Conservation (phyloP, 2,113 vertebrate genomes). For the Hypomesus transpacificus region DNA sequence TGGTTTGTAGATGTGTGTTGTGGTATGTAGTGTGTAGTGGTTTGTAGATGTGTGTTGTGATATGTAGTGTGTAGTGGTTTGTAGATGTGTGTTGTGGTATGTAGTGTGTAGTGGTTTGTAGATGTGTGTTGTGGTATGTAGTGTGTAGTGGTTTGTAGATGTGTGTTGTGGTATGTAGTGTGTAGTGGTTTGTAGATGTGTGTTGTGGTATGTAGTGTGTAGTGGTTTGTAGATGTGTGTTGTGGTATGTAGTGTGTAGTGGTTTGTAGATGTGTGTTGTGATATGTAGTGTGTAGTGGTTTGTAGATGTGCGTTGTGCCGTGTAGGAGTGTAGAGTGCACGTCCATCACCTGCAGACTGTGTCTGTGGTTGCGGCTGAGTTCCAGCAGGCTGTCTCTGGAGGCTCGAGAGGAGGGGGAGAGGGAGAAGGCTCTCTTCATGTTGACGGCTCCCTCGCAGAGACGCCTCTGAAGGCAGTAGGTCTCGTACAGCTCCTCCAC, state of each 20-base stretch:
- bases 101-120: too few relatives aligned
- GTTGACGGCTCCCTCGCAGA: conserved; percentile 86
- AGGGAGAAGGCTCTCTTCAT: conserved; percentile 90
- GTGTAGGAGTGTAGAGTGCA: background rate
- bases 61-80: too few relatives aligned
- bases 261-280: too few relatives aligned
- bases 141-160: too few relatives aligned
- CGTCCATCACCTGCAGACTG: conserved; percentile 81
- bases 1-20: too few relatives aligned
- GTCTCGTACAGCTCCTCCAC: conserved; percentile 94
- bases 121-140: too few relatives aligned
- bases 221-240: background rate
- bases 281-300: too few relatives aligned
- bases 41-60: too few relatives aligned
- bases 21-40: too few relatives aligned
- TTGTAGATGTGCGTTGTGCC: background rate
- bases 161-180: too few relatives aligned
- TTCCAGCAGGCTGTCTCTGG: conserved; percentile 89
- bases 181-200: background rate
- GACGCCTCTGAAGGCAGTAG: conserved; percentile 88
- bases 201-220: background rate
- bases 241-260: too few relatives aligned
- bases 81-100: background rate
- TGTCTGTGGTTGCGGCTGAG: conserved; percentile 84
- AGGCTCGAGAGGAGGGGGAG: conserved; percentile 81